Conservation (phyloP, 2,888 invertebrate species). For the Saturnia japonica region DNA sequence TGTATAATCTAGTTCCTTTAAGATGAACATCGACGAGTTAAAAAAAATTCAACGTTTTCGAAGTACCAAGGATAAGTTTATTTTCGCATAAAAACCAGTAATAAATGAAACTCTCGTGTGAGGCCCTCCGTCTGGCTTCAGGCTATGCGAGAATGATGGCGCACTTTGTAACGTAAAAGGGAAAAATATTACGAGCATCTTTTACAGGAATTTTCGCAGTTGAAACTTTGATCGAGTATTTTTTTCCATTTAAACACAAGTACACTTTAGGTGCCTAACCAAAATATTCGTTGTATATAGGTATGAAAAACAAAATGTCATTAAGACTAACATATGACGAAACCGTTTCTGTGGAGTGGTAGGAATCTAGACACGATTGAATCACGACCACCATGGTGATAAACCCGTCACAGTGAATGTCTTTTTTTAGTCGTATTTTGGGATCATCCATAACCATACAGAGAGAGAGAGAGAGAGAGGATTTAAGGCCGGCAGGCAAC, state of each 20-base stretch:
- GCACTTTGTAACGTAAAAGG: constrained; percentile 36
- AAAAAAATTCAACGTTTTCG: background rate
- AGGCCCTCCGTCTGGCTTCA: constrained; percentile 9
- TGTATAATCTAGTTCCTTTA: background rate
- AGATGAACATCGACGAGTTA: background rate
- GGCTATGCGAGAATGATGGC: constrained; percentile 37
- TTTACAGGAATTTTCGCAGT: constrained; percentile 28
- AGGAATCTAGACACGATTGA: too few species aligned
- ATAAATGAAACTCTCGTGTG: constrained; percentile 2
- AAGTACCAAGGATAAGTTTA: background rate
- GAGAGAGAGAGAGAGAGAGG: too few species aligned
- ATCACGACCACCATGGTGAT: too few species aligned
- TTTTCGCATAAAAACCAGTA: background rate
- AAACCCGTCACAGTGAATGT: too few species aligned
- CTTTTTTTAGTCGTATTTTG: too few species aligned
- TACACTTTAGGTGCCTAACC: background rate
- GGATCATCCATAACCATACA: too few species aligned
- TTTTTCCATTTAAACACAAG: background rate
- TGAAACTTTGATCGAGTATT: constrained; percentile 9
- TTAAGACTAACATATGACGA: too few species aligned
- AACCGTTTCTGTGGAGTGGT: too few species aligned
- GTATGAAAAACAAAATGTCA: too few species aligned
- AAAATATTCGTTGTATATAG: background rate
- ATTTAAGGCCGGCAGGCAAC: too few species aligned
- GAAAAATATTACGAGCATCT: constrained; percentile 37